Base-by-base conservation (phyloP, 2,113 vertebrate genomes). In the Psittacara wagleri region DNA sequence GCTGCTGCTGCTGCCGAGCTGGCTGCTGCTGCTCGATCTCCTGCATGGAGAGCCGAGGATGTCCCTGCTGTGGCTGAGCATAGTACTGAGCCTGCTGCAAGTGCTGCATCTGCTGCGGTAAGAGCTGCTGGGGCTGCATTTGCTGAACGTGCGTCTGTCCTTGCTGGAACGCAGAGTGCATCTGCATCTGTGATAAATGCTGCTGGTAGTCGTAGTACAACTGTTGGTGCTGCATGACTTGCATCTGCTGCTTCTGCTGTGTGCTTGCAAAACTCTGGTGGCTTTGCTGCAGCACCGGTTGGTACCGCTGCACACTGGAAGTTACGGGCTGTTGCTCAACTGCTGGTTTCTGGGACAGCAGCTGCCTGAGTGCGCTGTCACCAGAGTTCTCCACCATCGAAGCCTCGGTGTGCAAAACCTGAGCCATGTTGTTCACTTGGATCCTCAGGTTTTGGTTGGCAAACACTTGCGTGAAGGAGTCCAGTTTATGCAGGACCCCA, bases 391-490 rank as follows among this genome's bases (percentile, higher is more conserved):
- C 98, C 90, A 96, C 96, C 93, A 97, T 97, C 0, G 98, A 95
- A 6, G 98, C 95, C 91, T 98, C 98, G 0, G 95, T 76, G 48
- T 98, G 97, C 92, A 98, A 93, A 94, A 98, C 97, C 96, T 98
- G 97, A 97, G 98, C 97, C 95, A 98, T 97, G 33, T 98, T 98
- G 95, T 98, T 98, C 86, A 98, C 97, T 94, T 98, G 98, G 89
- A 98, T 98, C n/a, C 98, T 97, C 90, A 98, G 95, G 93, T 98
- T 99, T 91, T 98, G 98, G 92, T 97, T 98, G 74, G 98, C 97
- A 96, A 99, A 99, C 49, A 98, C 98, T 95, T 99, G 98, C 7
- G 98, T 98, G 84, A 99, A 99, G 59, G 98, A 98, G 94, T 99
- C 98, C 91, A 99, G 93, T 85, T 98, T 98, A 94, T 99, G 98